Percentiles rank a stretch among this genome's conserved stretches.
phyloP scores from a whole-genome alignment of 2,888 invertebrate species.

The Exephanes ischioxanthus region DNA sequence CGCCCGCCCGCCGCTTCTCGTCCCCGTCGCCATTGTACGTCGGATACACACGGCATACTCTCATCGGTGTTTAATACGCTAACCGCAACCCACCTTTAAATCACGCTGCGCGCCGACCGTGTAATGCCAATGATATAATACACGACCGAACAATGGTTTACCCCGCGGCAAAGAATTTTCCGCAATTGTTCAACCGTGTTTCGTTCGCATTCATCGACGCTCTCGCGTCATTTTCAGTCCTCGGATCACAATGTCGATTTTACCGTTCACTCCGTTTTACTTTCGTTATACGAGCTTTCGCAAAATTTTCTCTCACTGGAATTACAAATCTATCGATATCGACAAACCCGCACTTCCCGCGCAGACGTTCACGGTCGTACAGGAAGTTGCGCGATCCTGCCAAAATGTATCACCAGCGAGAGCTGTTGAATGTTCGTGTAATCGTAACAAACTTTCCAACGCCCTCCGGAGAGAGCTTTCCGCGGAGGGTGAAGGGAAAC shows the following conservation, averaged over 20 bases:
- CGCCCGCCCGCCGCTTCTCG: conserved; percentile 6
- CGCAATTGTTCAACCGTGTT: conserved; percentile 26
- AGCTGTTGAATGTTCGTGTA: neutral
- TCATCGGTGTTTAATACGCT: neutral
- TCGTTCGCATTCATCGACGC: conserved; percentile 13
- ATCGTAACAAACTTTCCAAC: neutral
- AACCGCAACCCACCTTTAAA: conserved; percentile 6
- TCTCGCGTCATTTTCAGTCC: conserved; percentile 11
- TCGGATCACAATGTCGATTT: conserved; percentile 7
- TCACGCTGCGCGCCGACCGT: neutral
- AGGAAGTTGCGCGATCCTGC: neutral
- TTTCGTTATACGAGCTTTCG: conserved; percentile 6
- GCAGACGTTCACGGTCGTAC: no score
- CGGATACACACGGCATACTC: neutral
- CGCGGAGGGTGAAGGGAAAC: neutral
- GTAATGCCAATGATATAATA: conserved; percentile 25
- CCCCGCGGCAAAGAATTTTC: conserved; percentile 14
- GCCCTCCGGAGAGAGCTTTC: neutral
- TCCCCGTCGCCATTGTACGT: conserved; percentile 6
- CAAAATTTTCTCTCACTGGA: neutral
- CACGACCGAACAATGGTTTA: conserved; percentile 18
- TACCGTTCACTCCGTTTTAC: neutral
- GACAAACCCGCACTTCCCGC: no score
- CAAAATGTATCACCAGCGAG: neutral
- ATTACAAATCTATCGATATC: neutral